A percentile compares a stretch with the other conserved stretches of the same genome.
Evolutionary conservation across 2,797 vertebrate species (phyloP).

Genomic region (Fratercula arctica): DNA sequence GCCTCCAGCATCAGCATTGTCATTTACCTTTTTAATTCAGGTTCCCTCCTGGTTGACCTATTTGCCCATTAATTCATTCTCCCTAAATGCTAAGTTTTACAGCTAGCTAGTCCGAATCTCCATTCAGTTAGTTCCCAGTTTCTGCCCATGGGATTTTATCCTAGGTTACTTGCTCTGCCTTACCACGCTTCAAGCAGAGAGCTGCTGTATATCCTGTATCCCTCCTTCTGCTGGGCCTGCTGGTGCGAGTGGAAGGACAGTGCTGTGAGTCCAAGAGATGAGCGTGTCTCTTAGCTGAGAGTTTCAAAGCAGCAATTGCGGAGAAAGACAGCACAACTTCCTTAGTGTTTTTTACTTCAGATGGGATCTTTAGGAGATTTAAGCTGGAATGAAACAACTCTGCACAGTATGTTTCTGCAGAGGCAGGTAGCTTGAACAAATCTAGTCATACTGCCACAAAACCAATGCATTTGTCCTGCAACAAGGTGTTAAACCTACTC

Average conservation of each 20-base stretch:
- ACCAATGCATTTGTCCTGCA: background rate
- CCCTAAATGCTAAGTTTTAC: background rate
- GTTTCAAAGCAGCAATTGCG: background rate
- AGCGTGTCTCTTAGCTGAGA: background rate
- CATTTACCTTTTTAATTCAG: background rate
- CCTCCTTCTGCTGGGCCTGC: background rate
- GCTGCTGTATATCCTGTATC: background rate
- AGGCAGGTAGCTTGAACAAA: background rate
- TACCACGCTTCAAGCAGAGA: background rate
- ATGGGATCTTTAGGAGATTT: background rate
- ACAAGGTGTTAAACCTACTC: background rate
- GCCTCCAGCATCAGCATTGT: background rate
- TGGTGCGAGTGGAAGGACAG: background rate
- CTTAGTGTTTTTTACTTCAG: background rate
- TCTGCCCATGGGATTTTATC: background rate
- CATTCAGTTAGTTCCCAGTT: background rate
- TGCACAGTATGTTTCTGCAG: background rate
- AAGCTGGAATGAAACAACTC: background rate
- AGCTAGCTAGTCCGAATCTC: background rate
- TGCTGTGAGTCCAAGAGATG: background rate
- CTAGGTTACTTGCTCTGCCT: background rate
- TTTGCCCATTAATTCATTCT: background rate
- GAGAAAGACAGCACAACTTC: background rate
- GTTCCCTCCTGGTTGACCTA: background rate
- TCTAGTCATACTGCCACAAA: rapidly evolving